Percentiles rank a stretch among this genome's conserved stretches.
These are phyloP conservation scores for Gambusia holbrooki DNA, from an alignment of 2,113 vertebrate species.

Conservation along the genomic window DNA sequence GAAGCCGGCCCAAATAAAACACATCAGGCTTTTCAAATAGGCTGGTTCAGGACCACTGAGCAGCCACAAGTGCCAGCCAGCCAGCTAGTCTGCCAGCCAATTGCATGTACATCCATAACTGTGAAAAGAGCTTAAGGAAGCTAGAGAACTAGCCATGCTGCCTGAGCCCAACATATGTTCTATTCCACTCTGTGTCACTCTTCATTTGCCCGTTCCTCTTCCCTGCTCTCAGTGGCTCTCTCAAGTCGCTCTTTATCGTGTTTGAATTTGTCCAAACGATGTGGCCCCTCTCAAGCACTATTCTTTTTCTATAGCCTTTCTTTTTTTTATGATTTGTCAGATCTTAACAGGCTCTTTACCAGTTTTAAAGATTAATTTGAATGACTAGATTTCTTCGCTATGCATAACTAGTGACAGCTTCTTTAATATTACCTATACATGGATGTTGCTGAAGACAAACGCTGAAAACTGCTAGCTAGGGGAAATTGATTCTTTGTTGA, in stretches of 20 bases:
- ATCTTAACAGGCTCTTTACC: conserved; percentile 75
- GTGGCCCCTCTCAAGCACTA: conserved; percentile 63
- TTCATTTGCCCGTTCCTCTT: conserved; percentile 90
- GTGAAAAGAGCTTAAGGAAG: conserved; percentile 62
- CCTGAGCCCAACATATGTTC: conserved; percentile 89
- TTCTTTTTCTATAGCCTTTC: conserved; percentile 59
- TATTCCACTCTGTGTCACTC: conserved; percentile 92
- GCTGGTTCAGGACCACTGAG: conserved; percentile 92
- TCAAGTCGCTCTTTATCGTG: conserved; percentile 28
- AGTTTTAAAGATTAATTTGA: conserved; percentile 1
- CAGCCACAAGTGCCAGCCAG: conserved; percentile 85
- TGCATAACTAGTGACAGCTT: conserved; percentile 11
- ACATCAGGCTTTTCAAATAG: conserved; percentile 96
- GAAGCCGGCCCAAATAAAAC: conserved; percentile 81
- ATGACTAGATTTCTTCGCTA: not conserved
- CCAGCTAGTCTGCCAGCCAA: conserved; percentile 77
- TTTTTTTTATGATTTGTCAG: conserved; percentile 56
- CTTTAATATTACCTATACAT: conserved; percentile 68
- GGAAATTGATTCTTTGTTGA: not conserved
- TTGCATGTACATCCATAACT: conserved; percentile 54
- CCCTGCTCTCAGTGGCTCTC: conserved; percentile 32
- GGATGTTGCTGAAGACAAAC: conserved; percentile 6
- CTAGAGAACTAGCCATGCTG: conserved; percentile 54
- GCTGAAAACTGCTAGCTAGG: not conserved
- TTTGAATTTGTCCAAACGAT: conserved; percentile 64